Evolutionary conservation across 2,113 vertebrate species (phyloP).

Genomic region (Formicarius rufipectus): DNA sequence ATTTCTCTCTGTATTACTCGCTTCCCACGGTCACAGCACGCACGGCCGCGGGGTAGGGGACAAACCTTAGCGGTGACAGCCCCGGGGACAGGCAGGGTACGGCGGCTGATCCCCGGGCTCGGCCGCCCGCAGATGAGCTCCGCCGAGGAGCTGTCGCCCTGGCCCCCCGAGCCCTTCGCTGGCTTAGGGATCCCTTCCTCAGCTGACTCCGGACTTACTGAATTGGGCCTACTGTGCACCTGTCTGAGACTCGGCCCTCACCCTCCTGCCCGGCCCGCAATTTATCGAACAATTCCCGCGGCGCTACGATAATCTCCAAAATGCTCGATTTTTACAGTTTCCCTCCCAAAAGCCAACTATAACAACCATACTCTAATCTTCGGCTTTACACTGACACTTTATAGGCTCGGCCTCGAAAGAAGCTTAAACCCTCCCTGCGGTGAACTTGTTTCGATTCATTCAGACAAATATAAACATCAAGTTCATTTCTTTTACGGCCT

Average conservation of each 20-base stretch:
- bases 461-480: not conserved
- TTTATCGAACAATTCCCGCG: not conserved
- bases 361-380: constrained; percentile 13
- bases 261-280: not conserved
- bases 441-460: not conserved
- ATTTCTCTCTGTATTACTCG: not conserved
- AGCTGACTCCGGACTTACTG: not conserved
- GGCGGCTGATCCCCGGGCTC: not conserved
- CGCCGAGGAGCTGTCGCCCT: not conserved
- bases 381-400: constrained; percentile 18
- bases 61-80: not conserved
- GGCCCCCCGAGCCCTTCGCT: fast-evolving
- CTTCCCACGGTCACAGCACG: not conserved
- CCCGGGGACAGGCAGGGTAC: not conserved
- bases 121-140: not conserved
- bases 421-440: not conserved
- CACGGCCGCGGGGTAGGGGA: not conserved
- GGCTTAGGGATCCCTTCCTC: fast-evolving
- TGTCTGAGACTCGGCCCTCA: not conserved
- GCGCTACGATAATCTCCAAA: not conserved
- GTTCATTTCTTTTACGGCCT: not conserved
- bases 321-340: not conserved
- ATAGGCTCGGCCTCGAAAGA: not conserved
- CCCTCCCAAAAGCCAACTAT: constrained; percentile 14
- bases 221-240: constrained; percentile 2